Evolutionary conservation across 1,140 invertebrate species (phyloP), one percentile per base, ranked within the genome.

Genomic region (Drosophila subpulchrella): DNA sequence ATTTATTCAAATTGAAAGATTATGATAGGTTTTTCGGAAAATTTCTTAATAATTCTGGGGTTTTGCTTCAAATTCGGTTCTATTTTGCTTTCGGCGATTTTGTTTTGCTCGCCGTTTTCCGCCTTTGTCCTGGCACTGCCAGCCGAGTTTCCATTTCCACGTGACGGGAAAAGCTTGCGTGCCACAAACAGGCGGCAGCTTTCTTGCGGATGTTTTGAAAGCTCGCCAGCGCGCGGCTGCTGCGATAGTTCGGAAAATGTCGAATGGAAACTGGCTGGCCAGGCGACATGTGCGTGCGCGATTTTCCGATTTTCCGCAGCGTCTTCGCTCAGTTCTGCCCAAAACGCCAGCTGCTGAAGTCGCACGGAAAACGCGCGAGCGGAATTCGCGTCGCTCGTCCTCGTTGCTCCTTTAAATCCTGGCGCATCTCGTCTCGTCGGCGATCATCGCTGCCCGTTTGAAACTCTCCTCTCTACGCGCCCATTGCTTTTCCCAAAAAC

Each of bases 301-400:
- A 24, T 39, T 62, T 32, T 32, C 60, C 60, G 55, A 60, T 60
- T 63, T 63, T 10, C 38, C 50, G 50, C 50, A 53, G 32, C 50
- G 63, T 20, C 15, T 66, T 41, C 44, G 59, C 42, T 88, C 83
- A 86, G 83, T 86, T 88, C 66, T 76, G 83, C 84, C 75, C 55
- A 57, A 56, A 88, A 88, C 83, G 83, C 79, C 84, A 82, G 81
- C 79, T 60, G 84, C 80, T 88, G 50, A 77, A 88, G 27, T 60
- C 80, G 78, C 73, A 60, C 66, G 57, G 61, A 81, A 67, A 53
- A 77, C 38, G 58, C 58, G 71, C 61, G 60, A 78, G 70, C 63
- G 62, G 53, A 41, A 36, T 47, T 57, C 55, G 63, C 65, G 67
- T 38, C 73, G 30, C 46, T 79, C 50, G 56, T 62, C 60, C 46